Percentiles rank a stretch among this genome's conserved stretches.
These are phyloP conservation scores for Drosophila teissieri DNA, from an alignment of 1,140 invertebrate species.

Conservation along the genomic window DNA sequence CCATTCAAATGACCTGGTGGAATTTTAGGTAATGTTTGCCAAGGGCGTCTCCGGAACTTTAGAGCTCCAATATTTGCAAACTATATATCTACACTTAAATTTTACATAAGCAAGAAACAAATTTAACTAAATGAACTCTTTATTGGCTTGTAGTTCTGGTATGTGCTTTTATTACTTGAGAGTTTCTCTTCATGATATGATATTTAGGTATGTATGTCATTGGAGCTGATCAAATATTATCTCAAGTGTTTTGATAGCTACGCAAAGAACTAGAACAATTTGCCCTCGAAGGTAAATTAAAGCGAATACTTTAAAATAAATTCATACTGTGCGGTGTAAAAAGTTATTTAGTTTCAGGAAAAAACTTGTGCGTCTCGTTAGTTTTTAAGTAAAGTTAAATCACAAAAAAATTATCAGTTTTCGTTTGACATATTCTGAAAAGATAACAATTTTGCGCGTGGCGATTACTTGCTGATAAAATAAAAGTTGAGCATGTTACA, in stretches of 20 bases:
- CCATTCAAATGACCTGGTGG: conserved; percentile 31
- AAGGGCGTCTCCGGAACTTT: not conserved
- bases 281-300: conserved; percentile 5
- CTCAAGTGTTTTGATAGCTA: conserved; percentile 32
- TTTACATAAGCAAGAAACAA: not conserved
- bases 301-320: not conserved
- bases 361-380: no score
- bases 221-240: conserved; percentile 52
- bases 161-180: not conserved
- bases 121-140: not conserved
- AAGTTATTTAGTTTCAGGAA: not conserved
- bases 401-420: not conserved
- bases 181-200: not conserved
- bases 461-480: not conserved
- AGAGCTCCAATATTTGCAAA: conserved; percentile 16
- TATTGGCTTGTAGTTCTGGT: not conserved
- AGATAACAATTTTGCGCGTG: not conserved
- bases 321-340: not conserved
- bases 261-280: conserved; percentile 2
- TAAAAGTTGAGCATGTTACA: no score
- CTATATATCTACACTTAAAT: not conserved
- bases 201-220: conserved; percentile 15
- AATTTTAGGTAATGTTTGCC: not conserved
- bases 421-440: not conserved
- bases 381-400: not conserved